Evolutionary conservation across 2,888 invertebrate genomes (phyloP).

Genomic region (Trissolcus brochymenae): DNA sequence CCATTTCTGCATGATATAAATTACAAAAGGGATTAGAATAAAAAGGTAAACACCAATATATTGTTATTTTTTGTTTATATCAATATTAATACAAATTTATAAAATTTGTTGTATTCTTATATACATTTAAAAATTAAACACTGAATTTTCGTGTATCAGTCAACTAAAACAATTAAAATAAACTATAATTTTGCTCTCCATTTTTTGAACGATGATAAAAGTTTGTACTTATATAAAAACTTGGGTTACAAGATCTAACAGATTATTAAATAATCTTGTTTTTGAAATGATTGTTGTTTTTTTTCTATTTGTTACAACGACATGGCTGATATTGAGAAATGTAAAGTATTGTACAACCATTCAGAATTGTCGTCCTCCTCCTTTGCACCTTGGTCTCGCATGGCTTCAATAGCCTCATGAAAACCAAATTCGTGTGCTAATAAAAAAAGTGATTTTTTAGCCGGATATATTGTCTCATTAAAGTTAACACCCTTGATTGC

Average conservation of each 20-base stretch:
- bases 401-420: background rate
- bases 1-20: too few species aligned
- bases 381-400: background rate
- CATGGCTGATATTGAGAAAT: constrained; percentile 4
- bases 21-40: too few species aligned
- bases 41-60: too few species aligned
- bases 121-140: too few species aligned
- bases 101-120: too few species aligned
- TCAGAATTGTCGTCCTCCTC: background rate
- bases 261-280: background rate
- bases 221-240: background rate
- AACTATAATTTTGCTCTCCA: too few species aligned
- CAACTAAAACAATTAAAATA: too few species aligned
- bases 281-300: background rate
- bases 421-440: constrained; percentile 15
- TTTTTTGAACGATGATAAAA: too few species aligned
- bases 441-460: constrained; percentile 6
- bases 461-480: constrained; percentile 13
- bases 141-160: too few species aligned
- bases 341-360: background rate
- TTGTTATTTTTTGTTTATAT: too few species aligned
- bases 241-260: background rate
- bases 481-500: constrained; percentile 5
- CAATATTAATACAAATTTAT: too few species aligned
- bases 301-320: background rate